Percentiles rank a stretch among this genome's conserved stretches.
Conservation (phyloP, 2,797 vertebrate genomes). For the Chloroceryle amazona region DNA sequence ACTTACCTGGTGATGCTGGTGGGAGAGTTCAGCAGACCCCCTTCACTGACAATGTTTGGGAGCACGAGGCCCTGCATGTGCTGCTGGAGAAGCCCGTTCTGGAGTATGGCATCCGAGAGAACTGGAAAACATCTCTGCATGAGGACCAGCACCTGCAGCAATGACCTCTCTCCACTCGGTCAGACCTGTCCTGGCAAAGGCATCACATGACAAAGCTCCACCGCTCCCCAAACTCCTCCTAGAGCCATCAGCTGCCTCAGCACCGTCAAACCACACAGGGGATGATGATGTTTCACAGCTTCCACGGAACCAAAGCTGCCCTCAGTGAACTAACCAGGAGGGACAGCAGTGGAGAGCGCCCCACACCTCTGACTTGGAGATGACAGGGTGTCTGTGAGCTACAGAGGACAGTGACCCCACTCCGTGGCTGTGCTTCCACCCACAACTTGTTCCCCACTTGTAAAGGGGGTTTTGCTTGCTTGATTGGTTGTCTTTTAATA, state of each 20-base stretch:
- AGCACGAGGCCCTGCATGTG: slow-evolving; percentile 16
- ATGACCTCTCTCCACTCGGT: fast-evolving
- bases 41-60: slow-evolving; percentile 26
- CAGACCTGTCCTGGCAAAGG: neutral
- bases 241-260: neutral
- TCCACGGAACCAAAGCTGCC: neutral
- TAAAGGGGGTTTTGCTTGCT: neutral
- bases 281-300: fast-evolving
- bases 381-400: fast-evolving
- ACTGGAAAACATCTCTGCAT: slow-evolving; percentile 1
- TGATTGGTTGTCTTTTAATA: neutral
- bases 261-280: too few species aligned
- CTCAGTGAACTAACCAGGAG: neutral
- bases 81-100: neutral
- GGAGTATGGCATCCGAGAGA: neutral
- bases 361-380: fast-evolving
- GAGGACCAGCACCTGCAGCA: neutral
- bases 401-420: fast-evolving
- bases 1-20: slow-evolving; percentile 47
- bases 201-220: neutral
- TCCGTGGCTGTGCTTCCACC: neutral
- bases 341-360: neutral
- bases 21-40: slow-evolving; percentile 1
- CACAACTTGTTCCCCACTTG: neutral
- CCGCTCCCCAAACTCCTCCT: fast-evolving